These are phyloP conservation scores for Hypanus sabinus DNA, from an alignment of 2,113 vertebrate species.

Conservation along the genomic window DNA sequence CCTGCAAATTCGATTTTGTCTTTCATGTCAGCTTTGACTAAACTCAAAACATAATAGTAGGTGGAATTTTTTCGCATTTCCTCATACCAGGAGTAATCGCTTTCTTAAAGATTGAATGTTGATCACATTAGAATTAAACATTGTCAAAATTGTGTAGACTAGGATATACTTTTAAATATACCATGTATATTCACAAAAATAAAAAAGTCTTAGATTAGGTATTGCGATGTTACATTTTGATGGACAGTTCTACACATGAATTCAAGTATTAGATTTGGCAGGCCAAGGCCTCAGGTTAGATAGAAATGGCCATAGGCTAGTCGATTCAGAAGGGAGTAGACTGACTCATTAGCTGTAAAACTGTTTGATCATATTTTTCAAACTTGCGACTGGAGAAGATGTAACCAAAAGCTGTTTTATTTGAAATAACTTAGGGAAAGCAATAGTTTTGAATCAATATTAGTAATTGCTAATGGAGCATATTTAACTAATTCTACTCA, in stretches of 20 bases:
- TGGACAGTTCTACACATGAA: slow-evolving; percentile 18
- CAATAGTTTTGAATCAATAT: slow-evolving; percentile 28
- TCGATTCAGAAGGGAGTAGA: slow-evolving; percentile 28
- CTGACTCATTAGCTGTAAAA: slow-evolving; percentile 31
- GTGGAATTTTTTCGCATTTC: not conserved
- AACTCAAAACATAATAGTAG: not conserved
- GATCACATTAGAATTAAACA: not conserved
- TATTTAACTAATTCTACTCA: not conserved
- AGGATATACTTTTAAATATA: slow-evolving; percentile 1
- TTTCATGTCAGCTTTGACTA: not conserved
- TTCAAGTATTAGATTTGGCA: not conserved
- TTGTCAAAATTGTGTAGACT: not conserved
- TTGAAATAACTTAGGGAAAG: slow-evolving; percentile 24
- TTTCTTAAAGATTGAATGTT: not conserved
- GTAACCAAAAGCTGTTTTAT: not conserved
- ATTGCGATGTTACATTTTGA: not conserved
- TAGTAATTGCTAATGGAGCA: slow-evolving; percentile 8
- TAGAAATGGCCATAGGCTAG: slow-evolving; percentile 34
- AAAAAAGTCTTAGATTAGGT: not conserved
- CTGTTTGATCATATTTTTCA: slow-evolving; percentile 23
- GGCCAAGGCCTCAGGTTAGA: slow-evolving; percentile 26
- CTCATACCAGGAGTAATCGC: not conserved
- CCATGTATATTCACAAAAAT: not conserved
- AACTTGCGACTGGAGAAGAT: slow-evolving; percentile 1
- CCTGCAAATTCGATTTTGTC: not conserved